Evolutionary conservation across 2,888 invertebrate species (phyloP).

Genomic region (Stramonita haemastoma): DNA sequence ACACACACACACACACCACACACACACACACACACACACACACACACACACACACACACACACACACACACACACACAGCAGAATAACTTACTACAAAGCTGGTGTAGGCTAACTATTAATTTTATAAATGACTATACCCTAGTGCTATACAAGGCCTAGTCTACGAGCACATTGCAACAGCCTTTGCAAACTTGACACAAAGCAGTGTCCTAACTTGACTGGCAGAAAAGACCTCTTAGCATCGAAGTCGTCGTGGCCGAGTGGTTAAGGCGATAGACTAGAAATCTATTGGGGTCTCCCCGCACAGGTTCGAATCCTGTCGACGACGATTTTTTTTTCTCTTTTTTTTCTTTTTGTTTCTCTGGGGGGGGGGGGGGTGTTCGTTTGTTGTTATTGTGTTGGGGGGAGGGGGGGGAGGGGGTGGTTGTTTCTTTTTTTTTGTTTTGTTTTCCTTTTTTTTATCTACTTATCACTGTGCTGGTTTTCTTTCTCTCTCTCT

Average conservation of each 20-base stretch:
- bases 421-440: too few relatives aligned
- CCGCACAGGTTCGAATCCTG: constrained; percentile 63
- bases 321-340: constrained; percentile 50
- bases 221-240: neutral
- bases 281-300: constrained; percentile 61
- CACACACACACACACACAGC: neutral
- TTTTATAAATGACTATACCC: neutral
- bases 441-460: too few relatives aligned
- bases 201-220: neutral
- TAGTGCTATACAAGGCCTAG: neutral
- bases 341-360: neutral
- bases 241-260: constrained; percentile 53
- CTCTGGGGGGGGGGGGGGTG: too few relatives aligned
- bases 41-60: neutral
- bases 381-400: neutral
- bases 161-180: neutral
- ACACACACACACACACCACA: neutral
- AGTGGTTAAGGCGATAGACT: constrained; percentile 63
- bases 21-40: neutral
- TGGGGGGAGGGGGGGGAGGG: too few relatives aligned
- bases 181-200: neutral
- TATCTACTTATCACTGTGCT: too few relatives aligned
- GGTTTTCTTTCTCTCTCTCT: too few relatives aligned
- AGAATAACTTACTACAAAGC: neutral
- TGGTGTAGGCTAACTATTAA: neutral